Evolutionary conservation across 2,797 vertebrate species (phyloP), one percentile per base, ranked within the genome.

Genomic region (Typhlichthys subterraneus): DNA sequence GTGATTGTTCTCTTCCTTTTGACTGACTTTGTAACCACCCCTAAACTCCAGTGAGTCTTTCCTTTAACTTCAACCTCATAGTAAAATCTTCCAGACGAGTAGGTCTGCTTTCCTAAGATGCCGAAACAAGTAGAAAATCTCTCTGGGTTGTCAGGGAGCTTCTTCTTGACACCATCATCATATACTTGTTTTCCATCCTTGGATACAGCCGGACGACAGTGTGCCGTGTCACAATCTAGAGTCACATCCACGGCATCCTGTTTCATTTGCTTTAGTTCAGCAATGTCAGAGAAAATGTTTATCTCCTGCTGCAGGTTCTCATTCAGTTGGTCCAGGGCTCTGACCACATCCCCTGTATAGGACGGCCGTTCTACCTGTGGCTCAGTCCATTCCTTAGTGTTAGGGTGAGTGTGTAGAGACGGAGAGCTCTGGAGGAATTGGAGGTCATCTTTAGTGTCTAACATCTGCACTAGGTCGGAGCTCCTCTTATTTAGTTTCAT

Each of bases 171-270:
- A 29, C 50, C 15, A 48, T 31, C 46, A 15, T 19, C 2, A 53
- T 6, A 23, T 19, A 77, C 65, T 61, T 75, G 53, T 29, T 79
- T 72, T 6, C 33, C 38, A 29, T 63, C 53, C 12, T 53, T 12
- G 46, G 70, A 75, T 55, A 81, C 33, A 12, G 61, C 12, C 3
- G 75, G 61, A 2, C 12, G 48, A 7, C 61, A 12, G 62, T 63
- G 8, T 15, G 75, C 60, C 19, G 75, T 75, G 0, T 75, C 62
- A 49, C 66, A 67, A 61, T 77, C 71, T 46, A 77, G 53, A 63
- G 67, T 79, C 55, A 79, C 55, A 9, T 72, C 62, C 61, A 75
- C 71, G 63, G 61, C 59, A 59, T 66, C 58, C 38, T 57, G 33
- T 57, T 29, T 55, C 61, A 69, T 49, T 14, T 73, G 5, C 33